Evolutionary conservation across 1,140 invertebrate genomes (phyloP), one percentile per base, ranked within the genome.

Genomic region (Caenorhabditis tropicalis): DNA sequence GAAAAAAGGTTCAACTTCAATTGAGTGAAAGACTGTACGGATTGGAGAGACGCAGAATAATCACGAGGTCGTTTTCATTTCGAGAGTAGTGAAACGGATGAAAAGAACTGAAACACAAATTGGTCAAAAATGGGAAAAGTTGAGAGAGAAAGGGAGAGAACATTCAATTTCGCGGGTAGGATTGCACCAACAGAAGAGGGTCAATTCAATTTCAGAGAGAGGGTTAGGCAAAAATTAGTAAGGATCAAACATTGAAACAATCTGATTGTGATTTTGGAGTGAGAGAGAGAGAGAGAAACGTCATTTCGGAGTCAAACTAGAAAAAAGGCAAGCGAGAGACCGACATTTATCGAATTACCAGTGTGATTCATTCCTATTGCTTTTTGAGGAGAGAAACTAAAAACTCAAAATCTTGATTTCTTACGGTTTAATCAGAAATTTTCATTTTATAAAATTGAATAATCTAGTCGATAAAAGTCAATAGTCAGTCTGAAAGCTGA

Each of bases 181-280:
- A 65, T 65, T 65, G 33, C 58, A 65, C 33, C 15, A 16, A 36
- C 29, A 39, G 31, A 65, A 65, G 33, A 16, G 31, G 58, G 33
- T 15, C 12, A 80, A 21, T 49, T 21, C 16, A 49, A 21, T 80
- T 80, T 80, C 49, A 80, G 33, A 48, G 39, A 29, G 29, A 48
- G 29, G 5, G 70, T 39, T 7, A 27, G 36, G 27, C 9, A 24
- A 33, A 79, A 46, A 43, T n/a, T n/a, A n/a, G n/a, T n/a, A 79
- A 46, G n/a, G 79, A 53, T 80, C 27, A 48, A 80, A 80, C 33
- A 80, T 80, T 65, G 58, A 65, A 65, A 65, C 58, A 65, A 65
- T 65, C 29, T 36, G 58, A 65, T 19, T 0, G 31, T 36, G 21
- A 65, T 36, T 65, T 16, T 65, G 58, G 58, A 65, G 33, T 16